Conservation (phyloP, 2,888 invertebrate species). For the Hydrotaea cyrtoneurina region DNA sequence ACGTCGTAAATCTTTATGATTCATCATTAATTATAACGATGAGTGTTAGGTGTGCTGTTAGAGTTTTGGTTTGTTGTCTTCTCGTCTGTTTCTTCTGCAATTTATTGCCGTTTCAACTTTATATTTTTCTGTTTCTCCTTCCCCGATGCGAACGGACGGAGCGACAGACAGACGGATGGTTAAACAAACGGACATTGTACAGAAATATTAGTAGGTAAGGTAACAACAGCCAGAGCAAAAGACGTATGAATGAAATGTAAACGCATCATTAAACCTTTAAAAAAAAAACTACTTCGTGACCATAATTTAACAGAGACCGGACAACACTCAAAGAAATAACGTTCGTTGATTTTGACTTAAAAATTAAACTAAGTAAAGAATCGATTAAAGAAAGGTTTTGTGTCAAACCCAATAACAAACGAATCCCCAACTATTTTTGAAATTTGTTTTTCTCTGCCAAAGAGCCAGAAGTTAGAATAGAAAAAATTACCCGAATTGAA, state of each 20-base stretch:
- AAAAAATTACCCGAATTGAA: too few relatives aligned
- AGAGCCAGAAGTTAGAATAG: too few relatives aligned
- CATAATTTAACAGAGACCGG: constrained; percentile 24
- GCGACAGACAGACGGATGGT: background rate
- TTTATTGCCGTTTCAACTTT: background rate
- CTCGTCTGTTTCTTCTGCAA: background rate
- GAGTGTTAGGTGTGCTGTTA: background rate
- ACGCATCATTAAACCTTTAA: constrained; percentile 46
- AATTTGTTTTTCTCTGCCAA: too few relatives aligned
- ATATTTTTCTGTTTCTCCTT: too few relatives aligned
- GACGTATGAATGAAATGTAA: background rate
- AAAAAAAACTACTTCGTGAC: constrained; percentile 19
- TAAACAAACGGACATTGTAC: too few relatives aligned
- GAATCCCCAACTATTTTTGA: too few relatives aligned
- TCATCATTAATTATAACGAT: constrained; percentile 51
- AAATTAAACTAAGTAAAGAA: too few relatives aligned
- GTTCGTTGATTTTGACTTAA: too few relatives aligned
- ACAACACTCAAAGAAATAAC: background rate
- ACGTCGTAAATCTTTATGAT: constrained; percentile 40
- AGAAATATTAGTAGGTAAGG: too few relatives aligned
- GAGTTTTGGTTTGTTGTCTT: background rate
- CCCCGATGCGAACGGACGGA: too few relatives aligned
- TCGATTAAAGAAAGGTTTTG: too few relatives aligned
- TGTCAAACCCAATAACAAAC: too few relatives aligned
- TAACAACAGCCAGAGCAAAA: background rate